Conservation (phyloP, 1,140 invertebrate species). For the Protaetia brevitarsis region DNA sequence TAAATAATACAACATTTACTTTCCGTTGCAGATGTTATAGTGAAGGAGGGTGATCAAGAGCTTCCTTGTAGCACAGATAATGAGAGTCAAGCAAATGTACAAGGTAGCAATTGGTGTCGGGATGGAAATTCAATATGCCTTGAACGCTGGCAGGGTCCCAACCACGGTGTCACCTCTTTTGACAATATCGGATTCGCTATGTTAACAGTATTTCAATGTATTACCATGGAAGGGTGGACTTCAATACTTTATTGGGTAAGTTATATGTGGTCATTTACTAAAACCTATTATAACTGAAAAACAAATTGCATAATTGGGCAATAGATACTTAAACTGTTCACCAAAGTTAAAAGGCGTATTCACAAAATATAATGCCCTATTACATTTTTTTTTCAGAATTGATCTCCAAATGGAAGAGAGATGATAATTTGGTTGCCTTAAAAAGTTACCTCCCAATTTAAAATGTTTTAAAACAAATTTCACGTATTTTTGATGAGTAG, state of each 20-base stretch:
- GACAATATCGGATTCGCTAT: conserved; percentile 99
- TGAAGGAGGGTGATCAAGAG: conserved; percentile 80
- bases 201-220: conserved; percentile 99
- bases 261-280: conserved; percentile 29
- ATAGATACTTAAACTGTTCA: too few species aligned
- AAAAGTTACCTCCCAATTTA: too few species aligned
- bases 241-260: conserved; percentile 98
- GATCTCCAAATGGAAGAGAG: too few species aligned
- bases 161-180: conserved; percentile 98
- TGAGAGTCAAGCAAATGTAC: conserved; percentile 61
- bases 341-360: too few species aligned
- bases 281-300: too few species aligned
- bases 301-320: too few species aligned
- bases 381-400: too few species aligned
- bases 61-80: conserved; percentile 86
- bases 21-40: conserved; percentile 68
- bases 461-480: too few species aligned
- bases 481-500: too few species aligned
- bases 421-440: too few species aligned
- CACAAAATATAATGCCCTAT: too few species aligned
- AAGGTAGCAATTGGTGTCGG: conserved; percentile 81
- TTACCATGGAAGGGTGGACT: conserved; percentile 99
- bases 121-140: conserved; percentile 78
- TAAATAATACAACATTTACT: background rate
- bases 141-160: conserved; percentile 95